Base-by-base conservation (phyloP, 2,113 vertebrate species). In the Emydocephalus ijimae region DNA sequence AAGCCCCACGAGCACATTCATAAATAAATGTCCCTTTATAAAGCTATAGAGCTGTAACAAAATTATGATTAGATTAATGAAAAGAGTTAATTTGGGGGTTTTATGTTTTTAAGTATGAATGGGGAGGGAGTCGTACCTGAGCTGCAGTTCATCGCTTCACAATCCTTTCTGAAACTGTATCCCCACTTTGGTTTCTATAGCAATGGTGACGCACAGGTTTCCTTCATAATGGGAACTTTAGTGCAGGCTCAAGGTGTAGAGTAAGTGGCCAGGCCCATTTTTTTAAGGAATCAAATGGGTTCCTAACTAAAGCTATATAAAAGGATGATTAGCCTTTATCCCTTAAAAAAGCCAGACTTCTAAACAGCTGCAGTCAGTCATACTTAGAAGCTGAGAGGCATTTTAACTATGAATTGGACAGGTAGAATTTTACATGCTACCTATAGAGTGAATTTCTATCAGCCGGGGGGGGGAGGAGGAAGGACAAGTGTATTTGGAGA, bases 181-280 rank as follows among this genome's bases (percentile, higher is more conserved):
- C 96, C 95, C 90, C 2, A 0, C 89, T 92, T 90, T 89, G 90
- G 96, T 98, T 97, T 97, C 98, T 96, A 97, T 97, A 96, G 97
- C 56, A 95, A 97, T 94, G 92, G 90, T 95, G 94, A 96, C 94
- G 91, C 95, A 89, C 95, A 34, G 4, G 0, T 95, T 89, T 57
- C 92, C 54, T 14, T 0, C 0, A 69, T 34, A 89, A 92, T 90
- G 92, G 1, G 45, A 88, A 85, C 95, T 91, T 94, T 93, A 89
- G 90, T 89, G 89, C 0, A 0, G 23, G 12, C 64, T 5, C 91
- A 95, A 43, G 87, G 50, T 94, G 91, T 56, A 69, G n/a, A 15
- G 64, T 69, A 74, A 93, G 89, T 0, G 0, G 26, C 93, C 55
- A 1, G 0, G 0, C 87, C 8, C 29, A 7, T 45, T 93, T 74